A percentile compares a stretch with the other conserved stretches of the same genome.
phyloP scores from a whole-genome alignment of 92 coral and sea anemone genomes.

The Palythoa heliodiscus region DNA sequence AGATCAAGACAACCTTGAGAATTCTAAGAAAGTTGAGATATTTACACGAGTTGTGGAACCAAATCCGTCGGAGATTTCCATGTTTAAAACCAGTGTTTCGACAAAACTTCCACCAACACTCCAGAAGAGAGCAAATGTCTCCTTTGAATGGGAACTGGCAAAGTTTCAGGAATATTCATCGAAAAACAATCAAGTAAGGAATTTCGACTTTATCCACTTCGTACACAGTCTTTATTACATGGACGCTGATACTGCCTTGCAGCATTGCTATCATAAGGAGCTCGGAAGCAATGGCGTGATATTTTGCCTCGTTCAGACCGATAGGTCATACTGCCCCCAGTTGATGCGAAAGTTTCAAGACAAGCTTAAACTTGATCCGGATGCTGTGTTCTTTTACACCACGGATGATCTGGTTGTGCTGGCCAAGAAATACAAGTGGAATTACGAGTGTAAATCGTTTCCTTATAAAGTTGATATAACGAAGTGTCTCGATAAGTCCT shows the following conservation, averaged over 20 bases:
- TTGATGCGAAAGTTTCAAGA: constrained; percentile 52
- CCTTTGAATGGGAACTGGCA: constrained; percentile 62
- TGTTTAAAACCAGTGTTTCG: constrained; percentile 43
- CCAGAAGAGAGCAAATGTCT: constrained; percentile 21
- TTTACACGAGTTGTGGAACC: constrained; percentile 51
- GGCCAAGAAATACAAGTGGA: constrained; percentile 47
- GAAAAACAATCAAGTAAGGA: constrained; percentile 17
- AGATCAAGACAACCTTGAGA: not conserved
- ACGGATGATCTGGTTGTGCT: constrained; percentile 31
- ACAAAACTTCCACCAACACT: constrained; percentile 44
- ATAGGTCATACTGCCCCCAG: constrained; percentile 49
- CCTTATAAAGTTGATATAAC: constrained; percentile 46
- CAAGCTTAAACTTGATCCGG: constrained; percentile 48
- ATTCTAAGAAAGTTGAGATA: constrained; percentile 21
- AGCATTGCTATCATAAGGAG: constrained; percentile 40
- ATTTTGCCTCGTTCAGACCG: constrained; percentile 58
- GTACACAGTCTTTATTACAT: constrained; percentile 62
- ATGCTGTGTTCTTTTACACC: constrained; percentile 56
- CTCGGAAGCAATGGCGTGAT: constrained; percentile 53
- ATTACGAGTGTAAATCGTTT: constrained; percentile 34
- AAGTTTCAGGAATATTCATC: constrained; percentile 43
- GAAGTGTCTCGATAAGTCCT: constrained; percentile 44
- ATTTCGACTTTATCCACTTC: constrained; percentile 50
- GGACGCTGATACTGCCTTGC: constrained; percentile 53
- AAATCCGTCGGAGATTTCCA: constrained; percentile 39